These are phyloP conservation scores for Ceriagrion tenellum DNA, from an alignment of 2,888 invertebrate genomes.

Conservation along the genomic window DNA sequence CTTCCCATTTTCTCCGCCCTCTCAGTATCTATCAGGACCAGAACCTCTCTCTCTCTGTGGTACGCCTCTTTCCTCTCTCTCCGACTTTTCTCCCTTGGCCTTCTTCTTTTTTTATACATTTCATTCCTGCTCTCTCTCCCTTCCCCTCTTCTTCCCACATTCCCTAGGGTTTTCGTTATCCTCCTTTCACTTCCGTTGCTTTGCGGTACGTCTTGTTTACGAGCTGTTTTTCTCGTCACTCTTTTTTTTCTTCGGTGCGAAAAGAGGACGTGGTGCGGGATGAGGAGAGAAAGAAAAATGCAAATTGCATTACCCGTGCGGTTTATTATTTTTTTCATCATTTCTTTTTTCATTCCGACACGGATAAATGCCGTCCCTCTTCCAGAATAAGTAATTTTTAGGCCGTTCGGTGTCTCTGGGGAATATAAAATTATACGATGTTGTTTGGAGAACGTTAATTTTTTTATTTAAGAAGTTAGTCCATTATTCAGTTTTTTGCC, in stretches of 20 bases:
- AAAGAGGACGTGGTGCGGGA: background rate
- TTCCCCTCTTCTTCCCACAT: background rate
- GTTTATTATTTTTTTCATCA: conserved; percentile 6
- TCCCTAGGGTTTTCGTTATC: conserved; percentile 24
- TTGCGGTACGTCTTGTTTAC: conserved; percentile 60
- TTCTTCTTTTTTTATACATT: conserved; percentile 1
- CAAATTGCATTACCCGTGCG: conserved; percentile 40
- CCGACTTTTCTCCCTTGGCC: background rate
- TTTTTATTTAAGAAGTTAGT: conserved; percentile 4
- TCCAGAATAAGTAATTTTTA: conserved; percentile 12
- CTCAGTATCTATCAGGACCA: conserved; percentile 8
- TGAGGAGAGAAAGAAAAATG: background rate
- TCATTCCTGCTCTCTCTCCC: conserved; percentile 15
- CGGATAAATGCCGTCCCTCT: conserved; percentile 16
- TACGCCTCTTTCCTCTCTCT: conserved; percentile 17
- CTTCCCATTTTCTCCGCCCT: background rate
- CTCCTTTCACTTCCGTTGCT: conserved; percentile 56
- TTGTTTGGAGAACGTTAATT: background rate
- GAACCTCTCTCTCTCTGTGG: background rate
- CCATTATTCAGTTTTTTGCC: conserved; percentile 27
- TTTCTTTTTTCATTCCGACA: background rate
- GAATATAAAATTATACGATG: background rate
- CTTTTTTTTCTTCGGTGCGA: background rate
- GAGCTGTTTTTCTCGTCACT: conserved; percentile 23
- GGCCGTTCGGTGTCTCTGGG: conserved; percentile 21